Evolutionary conservation across 2,888 invertebrate species (phyloP), one percentile per base, ranked within the genome.

Genomic region (Phortica magna): DNA sequence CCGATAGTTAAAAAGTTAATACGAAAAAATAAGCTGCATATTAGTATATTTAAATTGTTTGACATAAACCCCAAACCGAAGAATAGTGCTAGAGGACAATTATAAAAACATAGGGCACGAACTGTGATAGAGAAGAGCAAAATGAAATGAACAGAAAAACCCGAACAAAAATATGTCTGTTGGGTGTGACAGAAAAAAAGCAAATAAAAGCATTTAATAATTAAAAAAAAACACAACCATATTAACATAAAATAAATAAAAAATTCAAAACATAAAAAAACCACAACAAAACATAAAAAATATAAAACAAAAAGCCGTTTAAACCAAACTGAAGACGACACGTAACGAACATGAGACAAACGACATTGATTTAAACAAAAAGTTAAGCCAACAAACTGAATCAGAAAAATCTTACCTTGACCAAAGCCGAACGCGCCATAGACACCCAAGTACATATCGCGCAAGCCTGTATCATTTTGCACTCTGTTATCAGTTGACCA

Each of bases 371-470:
- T 19, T 76, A 74, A 77, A 77, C 72, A 68, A 74, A 64, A 59
- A 59, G 22, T 61, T 22, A 22, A 70, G 55, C 73, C 74, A 65
- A 39, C 0, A 55, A 86, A 84, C 80, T 88, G 89, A 83, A 83
- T 80, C 85, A 89, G 86, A 86, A 81, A 82, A 77, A 77, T 93
- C 95, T 93, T 94, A 97, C 97, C 97, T 95, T 98, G 98, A 77
- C 96, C 96, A 81, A 96, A 92, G 80, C 98, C 98, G 78, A 98
- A 94, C 22, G 95, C 96, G 80, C 96, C 98, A 91, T 98, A 98
- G n/a, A 97, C 96, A 73, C 97, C 96, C 78, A 98, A 94, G 90
- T 97, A 97, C 92, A 96, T 93, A 89, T 97, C 95, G 79, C 96
- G 93, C 82, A 93, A 93, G 1, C 90, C 88, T 1, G 93, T 93